These are phyloP conservation scores for Seira musarum DNA, from an alignment of 2,888 invertebrate species.

Conservation along the genomic window DNA sequence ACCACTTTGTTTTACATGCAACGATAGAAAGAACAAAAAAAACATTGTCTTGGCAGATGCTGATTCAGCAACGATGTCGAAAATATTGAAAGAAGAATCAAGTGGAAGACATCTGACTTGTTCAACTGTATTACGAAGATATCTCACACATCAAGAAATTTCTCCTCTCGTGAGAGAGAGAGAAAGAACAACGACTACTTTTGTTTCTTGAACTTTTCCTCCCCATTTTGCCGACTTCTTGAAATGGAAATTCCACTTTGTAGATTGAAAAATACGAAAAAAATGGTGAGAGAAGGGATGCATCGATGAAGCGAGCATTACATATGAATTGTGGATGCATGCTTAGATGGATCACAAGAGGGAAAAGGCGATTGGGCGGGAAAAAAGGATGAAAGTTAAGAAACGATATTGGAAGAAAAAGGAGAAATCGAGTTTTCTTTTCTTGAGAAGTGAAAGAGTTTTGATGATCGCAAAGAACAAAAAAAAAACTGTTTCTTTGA, in stretches of 20 bases:
- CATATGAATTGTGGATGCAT: background rate
- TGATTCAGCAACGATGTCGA: background rate
- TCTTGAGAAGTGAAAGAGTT: background rate
- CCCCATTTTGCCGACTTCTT: background rate
- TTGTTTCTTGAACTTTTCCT: background rate
- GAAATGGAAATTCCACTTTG: background rate
- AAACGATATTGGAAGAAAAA: constrained; percentile 21
- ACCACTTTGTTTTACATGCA: background rate
- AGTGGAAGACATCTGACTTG: constrained; percentile 48
- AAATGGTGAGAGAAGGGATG: constrained; percentile 1
- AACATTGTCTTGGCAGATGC: background rate
- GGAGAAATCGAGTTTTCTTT: background rate
- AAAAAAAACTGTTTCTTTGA: background rate
- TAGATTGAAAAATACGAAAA: background rate
- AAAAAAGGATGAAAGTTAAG: constrained; percentile 22
- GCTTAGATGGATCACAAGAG: constrained; percentile 6
- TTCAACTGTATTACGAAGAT: constrained; percentile 2
- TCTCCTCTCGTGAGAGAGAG: constrained; percentile 28
- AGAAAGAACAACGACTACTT: constrained; percentile 4
- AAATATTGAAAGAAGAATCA: constrained; percentile 32
- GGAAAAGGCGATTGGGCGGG: constrained; percentile 30
- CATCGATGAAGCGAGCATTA: background rate
- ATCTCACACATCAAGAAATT: constrained; percentile 46
- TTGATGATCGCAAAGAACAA: background rate
- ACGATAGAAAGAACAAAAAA: background rate